Evolutionary conservation across 2,888 invertebrate genomes (phyloP).

Genomic region (Blomia tropicalis): DNA sequence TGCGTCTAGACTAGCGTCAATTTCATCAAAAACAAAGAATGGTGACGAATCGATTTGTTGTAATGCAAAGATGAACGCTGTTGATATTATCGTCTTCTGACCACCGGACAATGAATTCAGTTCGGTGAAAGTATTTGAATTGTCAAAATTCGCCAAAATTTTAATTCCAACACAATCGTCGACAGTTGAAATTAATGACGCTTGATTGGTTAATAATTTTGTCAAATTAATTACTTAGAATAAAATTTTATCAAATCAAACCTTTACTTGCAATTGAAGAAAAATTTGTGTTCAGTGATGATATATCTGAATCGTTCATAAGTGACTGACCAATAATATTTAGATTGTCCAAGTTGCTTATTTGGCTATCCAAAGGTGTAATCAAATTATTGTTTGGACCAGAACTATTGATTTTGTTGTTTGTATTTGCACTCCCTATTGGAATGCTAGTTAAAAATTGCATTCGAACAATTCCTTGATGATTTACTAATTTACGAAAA

Average conservation of each 20-base stretch:
- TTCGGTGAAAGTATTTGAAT: constrained; percentile 88
- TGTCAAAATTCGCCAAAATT: constrained; percentile 76
- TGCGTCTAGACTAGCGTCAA: constrained; percentile 60
- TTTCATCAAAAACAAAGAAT: constrained; percentile 98
- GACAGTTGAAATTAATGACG: constrained; percentile 27
- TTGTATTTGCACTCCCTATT: neutral
- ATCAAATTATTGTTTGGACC: too few species aligned
- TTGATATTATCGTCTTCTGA: constrained; percentile 92
- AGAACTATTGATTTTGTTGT: too few species aligned
- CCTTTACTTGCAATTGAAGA: neutral
- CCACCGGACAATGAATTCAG: constrained; percentile 99
- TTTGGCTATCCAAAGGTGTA: neutral
- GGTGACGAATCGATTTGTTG: constrained; percentile 99
- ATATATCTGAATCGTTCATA: too few species aligned
- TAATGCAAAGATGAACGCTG: constrained; percentile 94
- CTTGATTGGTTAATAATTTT: neutral
- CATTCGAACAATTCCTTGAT: neutral
- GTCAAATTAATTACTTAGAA: neutral
- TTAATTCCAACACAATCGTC: constrained; percentile 73
- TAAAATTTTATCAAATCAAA: neutral
- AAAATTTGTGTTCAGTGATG: neutral
- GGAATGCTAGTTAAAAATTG: neutral
- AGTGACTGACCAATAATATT: too few species aligned
- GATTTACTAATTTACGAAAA: neutral
- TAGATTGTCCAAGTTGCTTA: too few species aligned